Percentiles rank a stretch among this genome's conserved stretches.
Evolutionary conservation across 1,140 invertebrate genomes (phyloP).

Genomic region (Saxidomus purpurata): DNA sequence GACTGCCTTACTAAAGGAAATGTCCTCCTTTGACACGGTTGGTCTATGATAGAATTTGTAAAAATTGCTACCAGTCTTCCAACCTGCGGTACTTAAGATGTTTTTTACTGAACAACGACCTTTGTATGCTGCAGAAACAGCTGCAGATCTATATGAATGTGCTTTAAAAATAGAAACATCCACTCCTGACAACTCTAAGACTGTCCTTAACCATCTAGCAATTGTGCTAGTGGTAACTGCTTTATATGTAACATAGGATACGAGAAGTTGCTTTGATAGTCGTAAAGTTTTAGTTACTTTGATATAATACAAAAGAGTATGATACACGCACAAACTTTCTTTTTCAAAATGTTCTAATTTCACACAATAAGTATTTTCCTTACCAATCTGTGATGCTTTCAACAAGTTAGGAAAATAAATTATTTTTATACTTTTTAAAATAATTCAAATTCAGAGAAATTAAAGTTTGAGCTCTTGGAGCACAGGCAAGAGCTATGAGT

Average conservation of each 20-base stretch:
- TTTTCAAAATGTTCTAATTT: conserved; percentile 39
- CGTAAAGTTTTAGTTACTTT: conserved; percentile 17
- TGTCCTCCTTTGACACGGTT: neutral
- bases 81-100: conserved; percentile 41
- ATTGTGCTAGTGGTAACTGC: conserved; percentile 31
- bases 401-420: conserved; percentile 32
- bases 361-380: neutral
- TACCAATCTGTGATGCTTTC: conserved; percentile 14
- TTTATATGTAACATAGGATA: conserved; percentile 38
- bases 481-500: conserved; percentile 25
- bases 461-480: conserved; percentile 31
- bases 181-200: conserved; percentile 17
- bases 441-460: conserved; percentile 30
- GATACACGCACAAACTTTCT: conserved; percentile 35
- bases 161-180: conserved; percentile 24
- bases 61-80: conserved; percentile 25
- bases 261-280: neutral
- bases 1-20: neutral
- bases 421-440: neutral
- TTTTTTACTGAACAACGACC: conserved; percentile 2
- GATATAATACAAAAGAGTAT: conserved; percentile 37
- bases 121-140: conserved; percentile 24
- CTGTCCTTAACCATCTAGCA: conserved; percentile 43
- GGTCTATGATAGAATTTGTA: conserved; percentile 11
- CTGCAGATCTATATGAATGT: conserved; percentile 49